Evolutionary conservation across 1,140 invertebrate genomes (phyloP).

Genomic region (Diorhabda elongata): DNA sequence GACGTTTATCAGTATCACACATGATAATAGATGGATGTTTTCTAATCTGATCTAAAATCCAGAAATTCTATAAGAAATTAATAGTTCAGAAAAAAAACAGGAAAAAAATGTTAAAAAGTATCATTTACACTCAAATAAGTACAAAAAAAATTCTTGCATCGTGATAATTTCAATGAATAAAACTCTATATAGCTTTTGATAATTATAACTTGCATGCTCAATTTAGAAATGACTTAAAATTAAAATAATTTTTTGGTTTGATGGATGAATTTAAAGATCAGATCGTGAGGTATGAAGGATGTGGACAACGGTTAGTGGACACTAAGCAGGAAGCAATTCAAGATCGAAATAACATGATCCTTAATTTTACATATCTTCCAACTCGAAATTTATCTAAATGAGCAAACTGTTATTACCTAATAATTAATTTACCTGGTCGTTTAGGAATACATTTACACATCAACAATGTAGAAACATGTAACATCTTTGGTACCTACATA

Average conservation of each 20-base stretch:
- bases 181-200: too few species aligned
- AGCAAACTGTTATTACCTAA: slow-evolving; percentile 17
- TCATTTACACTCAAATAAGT: too few species aligned
- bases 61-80: too few species aligned
- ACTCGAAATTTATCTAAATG: slow-evolving; percentile 15
- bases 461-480: slow-evolving; percentile 21
- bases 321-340: slow-evolving; percentile 38
- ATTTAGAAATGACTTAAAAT: too few species aligned
- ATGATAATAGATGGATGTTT: slow-evolving; percentile 41
- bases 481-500: slow-evolving; percentile 20
- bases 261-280: not conserved
- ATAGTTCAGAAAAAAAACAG: too few species aligned
- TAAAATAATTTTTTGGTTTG: too few species aligned
- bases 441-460: slow-evolving; percentile 17
- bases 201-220: too few species aligned
- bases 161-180: too few species aligned
- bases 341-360: slow-evolving; percentile 29
- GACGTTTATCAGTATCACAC: slow-evolving; percentile 46
- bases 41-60: not conserved
- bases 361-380: slow-evolving; percentile 19
- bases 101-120: too few species aligned
- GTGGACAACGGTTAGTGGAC: slow-evolving; percentile 32
- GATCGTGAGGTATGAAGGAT: slow-evolving; percentile 22
- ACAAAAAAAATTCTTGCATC: too few species aligned
- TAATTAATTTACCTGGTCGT: slow-evolving; percentile 11